phyloP scores from a whole-genome alignment of 2,888 invertebrate genomes.

The Steinernema carpocapsae region DNA sequence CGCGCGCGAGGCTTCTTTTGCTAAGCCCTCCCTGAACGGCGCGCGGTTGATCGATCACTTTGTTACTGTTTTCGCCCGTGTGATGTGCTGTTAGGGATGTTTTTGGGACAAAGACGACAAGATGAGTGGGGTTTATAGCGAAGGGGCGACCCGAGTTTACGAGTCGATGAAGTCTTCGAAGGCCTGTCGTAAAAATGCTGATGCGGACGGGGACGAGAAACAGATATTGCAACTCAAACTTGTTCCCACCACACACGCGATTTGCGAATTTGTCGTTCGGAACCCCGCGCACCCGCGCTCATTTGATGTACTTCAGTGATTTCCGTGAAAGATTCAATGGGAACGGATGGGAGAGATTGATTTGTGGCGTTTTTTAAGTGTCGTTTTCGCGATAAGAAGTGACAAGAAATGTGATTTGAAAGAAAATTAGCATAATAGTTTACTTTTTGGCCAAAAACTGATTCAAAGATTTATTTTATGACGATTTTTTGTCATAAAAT shows the following conservation, averaged over 20 bases:
- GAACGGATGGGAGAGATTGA: not conserved
- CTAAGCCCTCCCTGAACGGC: too few relatives aligned
- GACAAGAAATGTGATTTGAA: not conserved
- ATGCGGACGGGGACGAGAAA: not conserved
- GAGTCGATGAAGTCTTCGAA: not conserved
- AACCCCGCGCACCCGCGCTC: too few relatives aligned
- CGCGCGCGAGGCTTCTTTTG: not conserved
- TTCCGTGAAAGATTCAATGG: conserved; percentile 1
- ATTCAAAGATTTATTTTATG: not conserved
- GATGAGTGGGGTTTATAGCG: too few relatives aligned
- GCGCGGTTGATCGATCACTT: not conserved
- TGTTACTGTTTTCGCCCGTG: not conserved
- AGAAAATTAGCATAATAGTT: too few relatives aligned
- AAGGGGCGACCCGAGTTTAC: not conserved
- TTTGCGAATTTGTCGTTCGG: not conserved
- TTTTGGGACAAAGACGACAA: not conserved
- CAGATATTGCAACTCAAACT: not conserved
- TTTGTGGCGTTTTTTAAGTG: not conserved
- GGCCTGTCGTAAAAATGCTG: conserved; percentile 6
- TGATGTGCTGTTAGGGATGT: too few relatives aligned
- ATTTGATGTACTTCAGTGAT: conserved; percentile 7
- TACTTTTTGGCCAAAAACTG: too few relatives aligned
- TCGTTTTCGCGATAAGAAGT: not conserved
- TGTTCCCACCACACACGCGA: conserved; percentile 1
- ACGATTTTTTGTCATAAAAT: too few relatives aligned